Conservation (phyloP, 2,888 invertebrate genomes). For the Parnassius glacialis region DNA sequence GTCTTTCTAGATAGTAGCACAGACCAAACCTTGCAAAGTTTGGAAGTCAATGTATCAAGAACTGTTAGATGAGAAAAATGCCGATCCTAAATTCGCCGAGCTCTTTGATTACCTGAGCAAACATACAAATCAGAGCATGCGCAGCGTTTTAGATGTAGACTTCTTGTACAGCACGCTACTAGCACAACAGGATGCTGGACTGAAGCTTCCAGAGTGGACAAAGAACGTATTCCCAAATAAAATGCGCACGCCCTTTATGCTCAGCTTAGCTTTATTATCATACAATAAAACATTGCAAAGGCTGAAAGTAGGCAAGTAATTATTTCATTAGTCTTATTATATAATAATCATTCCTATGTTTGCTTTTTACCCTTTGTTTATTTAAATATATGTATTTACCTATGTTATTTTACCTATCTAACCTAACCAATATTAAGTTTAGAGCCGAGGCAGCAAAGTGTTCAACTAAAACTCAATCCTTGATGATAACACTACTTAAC, state of each 20-base stretch:
- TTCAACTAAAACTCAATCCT: too few species aligned
- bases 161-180: conserved; percentile 86
- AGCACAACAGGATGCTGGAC: conserved; percentile 82
- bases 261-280: conserved; percentile 85
- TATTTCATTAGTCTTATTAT: conserved; percentile 3
- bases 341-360: not conserved
- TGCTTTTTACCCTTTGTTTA: not conserved
- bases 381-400: too few species aligned
- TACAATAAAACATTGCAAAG: conserved; percentile 86
- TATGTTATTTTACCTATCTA: too few species aligned
- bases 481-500: too few species aligned
- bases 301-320: conserved; percentile 84
- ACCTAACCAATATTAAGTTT: too few species aligned
- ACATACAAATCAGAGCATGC: conserved; percentile 67
- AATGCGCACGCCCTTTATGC: conserved; percentile 84
- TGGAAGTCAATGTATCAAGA: conserved; percentile 70
- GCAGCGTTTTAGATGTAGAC: conserved; percentile 84
- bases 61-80: conserved; percentile 68
- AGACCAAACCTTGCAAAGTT: conserved; percentile 61
- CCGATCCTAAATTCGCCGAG: conserved; percentile 78
- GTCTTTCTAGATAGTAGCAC: conserved; percentile 59
- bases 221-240: conserved; percentile 84
- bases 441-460: too few species aligned
- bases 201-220: conserved; percentile 89
- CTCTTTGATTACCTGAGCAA: conserved; percentile 83